Conservation (phyloP, 2,113 vertebrate genomes). For the Arizona elegans region DNA sequence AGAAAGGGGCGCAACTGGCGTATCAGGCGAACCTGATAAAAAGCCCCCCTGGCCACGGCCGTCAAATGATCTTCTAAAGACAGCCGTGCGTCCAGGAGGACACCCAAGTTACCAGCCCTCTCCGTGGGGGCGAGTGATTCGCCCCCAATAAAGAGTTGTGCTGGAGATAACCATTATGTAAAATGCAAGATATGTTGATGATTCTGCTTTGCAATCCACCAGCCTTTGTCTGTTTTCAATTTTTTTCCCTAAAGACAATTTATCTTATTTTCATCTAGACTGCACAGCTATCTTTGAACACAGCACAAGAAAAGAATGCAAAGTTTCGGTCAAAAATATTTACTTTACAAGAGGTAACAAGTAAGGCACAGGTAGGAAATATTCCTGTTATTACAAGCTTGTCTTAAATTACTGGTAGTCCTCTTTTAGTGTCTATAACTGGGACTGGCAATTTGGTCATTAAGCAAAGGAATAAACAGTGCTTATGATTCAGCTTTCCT, state of each 20-base stretch:
- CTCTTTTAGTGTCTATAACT: neutral
- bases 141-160: neutral
- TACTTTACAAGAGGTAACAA: conserved; percentile 60
- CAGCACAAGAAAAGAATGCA: conserved; percentile 63
- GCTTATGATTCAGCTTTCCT: neutral
- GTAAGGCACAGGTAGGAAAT: conserved; percentile 66
- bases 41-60: too few relatives aligned
- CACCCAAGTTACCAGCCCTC: too few relatives aligned
- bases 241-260: neutral
- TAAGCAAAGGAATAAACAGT: neutral
- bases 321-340: conserved; percentile 57
- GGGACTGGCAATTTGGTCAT: neutral
- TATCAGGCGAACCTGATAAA: too few relatives aligned
- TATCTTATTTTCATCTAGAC: conserved; percentile 49
- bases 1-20: too few relatives aligned
- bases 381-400: neutral
- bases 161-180: neutral
- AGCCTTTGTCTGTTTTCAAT: neutral
- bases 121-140: too few relatives aligned
- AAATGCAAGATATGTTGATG: neutral
- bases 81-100: too few relatives aligned
- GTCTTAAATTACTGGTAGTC: neutral
- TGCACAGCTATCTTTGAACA: conserved; percentile 58
- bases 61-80: too few relatives aligned
- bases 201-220: neutral